Evolutionary conservation across 2,113 vertebrate genomes (phyloP), one percentile per base, ranked within the genome.

Genomic region (Pedetes capensis): DNA sequence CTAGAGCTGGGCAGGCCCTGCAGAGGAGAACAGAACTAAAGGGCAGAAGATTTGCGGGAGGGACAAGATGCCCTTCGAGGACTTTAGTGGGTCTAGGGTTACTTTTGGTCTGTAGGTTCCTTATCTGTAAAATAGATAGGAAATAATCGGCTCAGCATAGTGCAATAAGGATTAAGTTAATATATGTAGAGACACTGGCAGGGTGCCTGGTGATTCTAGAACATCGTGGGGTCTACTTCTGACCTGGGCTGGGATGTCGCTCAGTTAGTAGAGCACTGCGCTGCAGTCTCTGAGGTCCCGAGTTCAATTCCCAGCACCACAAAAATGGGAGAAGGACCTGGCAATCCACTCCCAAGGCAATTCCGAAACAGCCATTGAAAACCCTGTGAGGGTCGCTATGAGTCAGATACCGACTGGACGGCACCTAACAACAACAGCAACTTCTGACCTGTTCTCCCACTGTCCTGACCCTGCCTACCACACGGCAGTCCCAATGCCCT

Each of bases 401-500:
- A n/a, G n/a, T n/a, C n/a, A n/a, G n/a, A n/a, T n/a, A n/a, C n/a
- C n/a, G n/a, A n/a, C n/a, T n/a, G n/a, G n/a, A n/a, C n/a, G n/a
- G n/a, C n/a, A n/a, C n/a, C n/a, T n/a, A n/a, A n/a, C n/a, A n/a
- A n/a, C n/a, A n/a, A n/a, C n/a, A n/a, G n/a, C n/a, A n/a, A n/a
- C n/a, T n/a, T 81, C 64, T 69, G 72, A 17, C 78, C 39, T 34
- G 49, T 6, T 49, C 49, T 78, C 47, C 71, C 34, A 32, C 63
- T 34, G 0, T 25, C 3, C 22, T 29, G 4, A 42, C 5, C 23
- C 6, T 32, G 1, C 22, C 18, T 5, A 8, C 55, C 0, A 2
- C 12, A 10, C 1, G 27, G 39, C 32, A n/a, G 9, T 39, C 14
- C 11, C 32, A 18, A 12, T 0, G 16, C 8, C 37, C 29, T 47